These are phyloP conservation scores for Chaetops frenatus DNA, from an alignment of 2,113 vertebrate genomes.

Conservation along the genomic window DNA sequence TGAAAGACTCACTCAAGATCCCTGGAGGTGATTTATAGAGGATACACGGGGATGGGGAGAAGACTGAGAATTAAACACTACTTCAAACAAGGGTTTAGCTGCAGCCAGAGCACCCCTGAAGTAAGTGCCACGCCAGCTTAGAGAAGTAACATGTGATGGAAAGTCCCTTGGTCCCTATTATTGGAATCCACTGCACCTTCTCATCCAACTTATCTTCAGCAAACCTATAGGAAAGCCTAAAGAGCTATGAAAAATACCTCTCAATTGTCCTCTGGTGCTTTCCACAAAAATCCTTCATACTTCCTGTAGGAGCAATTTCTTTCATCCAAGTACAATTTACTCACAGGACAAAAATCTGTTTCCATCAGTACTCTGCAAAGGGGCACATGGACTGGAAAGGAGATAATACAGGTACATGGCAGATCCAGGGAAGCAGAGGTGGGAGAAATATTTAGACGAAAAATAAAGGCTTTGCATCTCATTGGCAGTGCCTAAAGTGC, in stretches of 20 bases:
- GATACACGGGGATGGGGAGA: neutral
- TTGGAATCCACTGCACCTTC: neutral
- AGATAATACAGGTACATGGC: neutral
- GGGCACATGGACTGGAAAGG: neutral
- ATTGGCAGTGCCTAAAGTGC: neutral
- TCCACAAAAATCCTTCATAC: neutral
- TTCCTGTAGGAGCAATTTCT: neutral
- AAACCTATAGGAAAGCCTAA: neutral
- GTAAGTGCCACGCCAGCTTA: neutral
- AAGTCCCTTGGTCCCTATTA: neutral
- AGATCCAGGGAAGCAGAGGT: neutral
- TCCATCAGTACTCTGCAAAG: neutral
- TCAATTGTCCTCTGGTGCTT: neutral
- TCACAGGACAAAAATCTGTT: constrained; percentile 9
- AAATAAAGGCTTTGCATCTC: neutral
- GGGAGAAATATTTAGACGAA: neutral
- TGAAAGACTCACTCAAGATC: neutral
- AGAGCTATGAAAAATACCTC: neutral
- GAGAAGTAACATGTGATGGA: neutral
- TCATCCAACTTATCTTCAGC: neutral
- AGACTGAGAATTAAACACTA: neutral
- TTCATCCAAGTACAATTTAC: neutral
- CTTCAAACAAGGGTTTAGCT: neutral
- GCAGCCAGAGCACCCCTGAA: neutral
- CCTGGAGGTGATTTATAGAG: neutral